A percentile compares a stretch with the other conserved stretches of the same genome.
Conservation (phyloP, 2,888 invertebrate genomes). For the Clostera curtula region DNA sequence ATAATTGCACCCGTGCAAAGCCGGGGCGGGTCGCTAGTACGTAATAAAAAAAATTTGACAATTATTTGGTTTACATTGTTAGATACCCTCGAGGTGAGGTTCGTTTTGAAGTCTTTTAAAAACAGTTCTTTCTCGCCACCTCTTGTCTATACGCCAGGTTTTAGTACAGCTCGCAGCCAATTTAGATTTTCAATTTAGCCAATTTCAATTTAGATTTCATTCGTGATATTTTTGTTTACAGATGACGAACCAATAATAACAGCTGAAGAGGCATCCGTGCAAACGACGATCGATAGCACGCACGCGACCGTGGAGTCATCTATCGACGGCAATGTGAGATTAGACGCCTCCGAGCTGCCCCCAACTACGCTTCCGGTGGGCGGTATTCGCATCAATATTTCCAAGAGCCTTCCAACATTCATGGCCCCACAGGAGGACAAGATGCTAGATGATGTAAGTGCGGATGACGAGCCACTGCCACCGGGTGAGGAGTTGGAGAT, state of each 20-base stretch:
- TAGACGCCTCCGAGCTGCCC: conserved; percentile 63
- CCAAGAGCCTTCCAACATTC: conserved; percentile 73
- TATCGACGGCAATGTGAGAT: conserved; percentile 86
- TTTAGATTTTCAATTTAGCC: too few species aligned
- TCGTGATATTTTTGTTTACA: conserved; percentile 18
- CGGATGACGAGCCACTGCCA: conserved; percentile 71
- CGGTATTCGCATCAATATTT: conserved; percentile 89
- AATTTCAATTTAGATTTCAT: too few species aligned
- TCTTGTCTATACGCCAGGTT: too few species aligned
- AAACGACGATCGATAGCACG: conserved; percentile 61
- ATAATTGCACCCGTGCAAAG: too few species aligned
- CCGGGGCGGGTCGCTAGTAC: too few species aligned
- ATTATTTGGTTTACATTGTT: too few species aligned
- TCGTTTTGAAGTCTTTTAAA: too few species aligned
- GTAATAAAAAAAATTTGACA: too few species aligned
- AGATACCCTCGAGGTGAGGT: too few species aligned
- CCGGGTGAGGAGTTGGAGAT: conserved; percentile 73
- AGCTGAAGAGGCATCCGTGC: conserved; percentile 50
- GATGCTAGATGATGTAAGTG: conserved; percentile 45
- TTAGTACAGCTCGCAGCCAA: too few species aligned
- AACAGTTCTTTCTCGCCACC: not conserved
- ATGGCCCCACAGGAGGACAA: conserved; percentile 27
- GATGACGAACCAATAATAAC: conserved; percentile 73
- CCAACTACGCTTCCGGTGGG: conserved; percentile 54
- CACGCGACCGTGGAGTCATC: conserved; percentile 76